Conservation (phyloP, 2,797 vertebrate genomes). For the Etheostoma perlongum region DNA sequence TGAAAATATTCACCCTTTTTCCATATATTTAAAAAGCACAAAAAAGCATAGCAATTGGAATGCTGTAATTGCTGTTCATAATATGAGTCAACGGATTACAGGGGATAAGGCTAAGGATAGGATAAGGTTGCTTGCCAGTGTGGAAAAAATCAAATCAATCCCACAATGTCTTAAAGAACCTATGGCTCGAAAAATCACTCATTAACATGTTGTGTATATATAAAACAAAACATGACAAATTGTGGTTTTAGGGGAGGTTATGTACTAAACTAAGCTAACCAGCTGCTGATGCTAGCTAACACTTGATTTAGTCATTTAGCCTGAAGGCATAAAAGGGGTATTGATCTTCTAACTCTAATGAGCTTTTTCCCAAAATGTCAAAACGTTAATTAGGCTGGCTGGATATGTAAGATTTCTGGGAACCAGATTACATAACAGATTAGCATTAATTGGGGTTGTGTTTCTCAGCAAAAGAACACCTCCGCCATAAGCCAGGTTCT, state of each 20-base stretch:
- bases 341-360: background rate
- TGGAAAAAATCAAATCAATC: background rate
- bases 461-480: background rate
- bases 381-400: background rate
- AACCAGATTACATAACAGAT: background rate
- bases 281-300: background rate
- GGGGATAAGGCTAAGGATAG: background rate
- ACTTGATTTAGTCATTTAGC: background rate
- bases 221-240: background rate
- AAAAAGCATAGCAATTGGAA: background rate
- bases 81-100: background rate
- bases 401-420: background rate
- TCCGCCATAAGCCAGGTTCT: background rate
- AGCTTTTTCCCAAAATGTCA: background rate
- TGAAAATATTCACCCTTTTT: background rate
- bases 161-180: background rate
- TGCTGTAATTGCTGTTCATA: background rate
- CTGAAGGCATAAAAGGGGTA: background rate
- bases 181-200: background rate
- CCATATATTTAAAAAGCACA: background rate
- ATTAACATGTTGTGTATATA: background rate
- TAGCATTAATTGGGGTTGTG: background rate
- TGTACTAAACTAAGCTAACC: background rate
- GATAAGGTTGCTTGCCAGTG: too few species aligned
- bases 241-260: background rate